These are phyloP conservation scores for Aegypius monachus DNA, from an alignment of 2,113 vertebrate genomes.

Conservation along the genomic window DNA sequence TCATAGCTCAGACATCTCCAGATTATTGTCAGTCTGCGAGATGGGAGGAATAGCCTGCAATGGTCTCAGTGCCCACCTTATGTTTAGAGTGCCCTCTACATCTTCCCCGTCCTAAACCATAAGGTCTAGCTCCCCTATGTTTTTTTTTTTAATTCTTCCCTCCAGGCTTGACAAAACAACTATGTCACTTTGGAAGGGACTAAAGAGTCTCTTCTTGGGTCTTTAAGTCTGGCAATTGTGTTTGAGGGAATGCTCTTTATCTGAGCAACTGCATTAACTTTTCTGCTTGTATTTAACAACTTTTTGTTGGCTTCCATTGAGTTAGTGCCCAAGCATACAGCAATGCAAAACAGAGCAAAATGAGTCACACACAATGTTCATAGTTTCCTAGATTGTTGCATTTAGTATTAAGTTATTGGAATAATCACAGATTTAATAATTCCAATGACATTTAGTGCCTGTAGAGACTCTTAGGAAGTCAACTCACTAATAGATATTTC, in stretches of 20 bases:
- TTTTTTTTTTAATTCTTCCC: background rate
- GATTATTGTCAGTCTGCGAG: background rate
- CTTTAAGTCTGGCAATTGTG: background rate
- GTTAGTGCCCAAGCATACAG: background rate
- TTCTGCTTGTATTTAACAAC: background rate
- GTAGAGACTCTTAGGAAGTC: background rate
- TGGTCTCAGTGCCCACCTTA: background rate
- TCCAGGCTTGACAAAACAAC: background rate
- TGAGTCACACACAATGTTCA: background rate
- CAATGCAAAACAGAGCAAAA: background rate
- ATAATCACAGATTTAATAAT: conserved; percentile 3
- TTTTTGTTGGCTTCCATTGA: background rate
- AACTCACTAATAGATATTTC: background rate
- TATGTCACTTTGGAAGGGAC: background rate
- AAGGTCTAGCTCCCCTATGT: background rate
- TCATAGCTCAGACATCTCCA: conserved; percentile 17
- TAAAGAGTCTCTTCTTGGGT: background rate
- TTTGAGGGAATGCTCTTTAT: background rate
- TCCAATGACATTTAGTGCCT: conserved; percentile 14
- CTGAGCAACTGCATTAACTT: background rate
- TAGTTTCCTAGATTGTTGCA: background rate
- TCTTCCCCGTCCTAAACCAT: background rate
- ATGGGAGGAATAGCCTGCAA: background rate
- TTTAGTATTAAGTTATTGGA: background rate
- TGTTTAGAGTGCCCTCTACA: background rate